A percentile compares a stretch with the other conserved stretches of the same genome.
phyloP scores from a whole-genome alignment of 1,140 invertebrate genomes.

The Nymphalis io region DNA sequence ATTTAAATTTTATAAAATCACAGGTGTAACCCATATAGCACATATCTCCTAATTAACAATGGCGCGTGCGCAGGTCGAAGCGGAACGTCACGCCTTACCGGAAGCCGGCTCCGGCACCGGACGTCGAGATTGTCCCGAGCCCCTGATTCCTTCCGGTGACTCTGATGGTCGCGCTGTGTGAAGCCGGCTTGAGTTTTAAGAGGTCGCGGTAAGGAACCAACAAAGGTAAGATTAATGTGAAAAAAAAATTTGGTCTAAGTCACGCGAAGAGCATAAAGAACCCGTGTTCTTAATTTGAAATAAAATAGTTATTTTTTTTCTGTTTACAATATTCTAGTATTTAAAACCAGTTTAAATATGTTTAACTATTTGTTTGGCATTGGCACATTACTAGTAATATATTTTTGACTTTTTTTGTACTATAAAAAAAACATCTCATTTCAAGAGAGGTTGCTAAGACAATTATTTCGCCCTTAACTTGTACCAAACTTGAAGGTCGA shows the following conservation, averaged over 20 bases:
- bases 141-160: slow-evolving; percentile 77
- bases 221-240: not conserved
- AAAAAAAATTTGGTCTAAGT: too few relatives aligned
- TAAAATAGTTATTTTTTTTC: not conserved
- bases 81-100: slow-evolving; percentile 63
- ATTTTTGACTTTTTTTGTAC: too few relatives aligned
- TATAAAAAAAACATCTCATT: too few relatives aligned
- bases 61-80: slow-evolving; percentile 67
- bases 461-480: slow-evolving; percentile 5
- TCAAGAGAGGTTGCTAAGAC: too few relatives aligned
- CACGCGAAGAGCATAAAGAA: not conserved
- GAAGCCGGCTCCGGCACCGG: slow-evolving; percentile 58
- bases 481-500: slow-evolving; percentile 54
- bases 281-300: too few relatives aligned
- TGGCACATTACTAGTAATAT: too few relatives aligned
- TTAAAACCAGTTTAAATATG: not conserved
- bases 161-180: slow-evolving; percentile 50
- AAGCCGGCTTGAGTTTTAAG: slow-evolving; percentile 39
- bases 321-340: not conserved
- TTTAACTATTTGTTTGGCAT: too few relatives aligned
- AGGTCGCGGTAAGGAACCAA: slow-evolving; percentile 34
- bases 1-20: slow-evolving; percentile 13
- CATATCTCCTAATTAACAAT: slow-evolving; percentile 37
- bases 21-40: slow-evolving; percentile 33
- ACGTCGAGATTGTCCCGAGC: slow-evolving; percentile 73